These are phyloP conservation scores for Hypercompe scribonia DNA, from an alignment of 2,888 invertebrate species.

Conservation along the genomic window DNA sequence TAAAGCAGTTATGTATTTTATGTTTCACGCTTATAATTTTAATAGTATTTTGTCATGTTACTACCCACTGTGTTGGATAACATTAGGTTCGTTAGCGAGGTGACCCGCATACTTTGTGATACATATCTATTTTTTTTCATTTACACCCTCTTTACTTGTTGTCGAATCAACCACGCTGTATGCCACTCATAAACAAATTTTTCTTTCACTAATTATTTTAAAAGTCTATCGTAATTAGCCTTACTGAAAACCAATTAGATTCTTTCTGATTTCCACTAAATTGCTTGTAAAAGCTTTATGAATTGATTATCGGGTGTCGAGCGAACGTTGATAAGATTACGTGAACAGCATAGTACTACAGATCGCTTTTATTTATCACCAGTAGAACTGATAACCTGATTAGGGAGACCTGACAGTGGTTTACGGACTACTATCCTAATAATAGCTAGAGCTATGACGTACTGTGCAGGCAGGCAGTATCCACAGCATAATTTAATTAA, in stretches of 20 bases:
- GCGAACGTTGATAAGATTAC: constrained; percentile 6
- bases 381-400: constrained; percentile 7
- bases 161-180: background rate
- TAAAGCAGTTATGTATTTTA: background rate
- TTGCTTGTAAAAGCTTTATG: background rate
- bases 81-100: no score
- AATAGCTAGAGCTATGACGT: background rate
- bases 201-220: background rate
- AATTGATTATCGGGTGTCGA: constrained; percentile 6
- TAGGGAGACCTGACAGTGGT: background rate
- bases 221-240: background rate
- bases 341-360: background rate
- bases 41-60: background rate
- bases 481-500: background rate
- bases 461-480: background rate
- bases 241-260: background rate
- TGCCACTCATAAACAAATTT: background rate
- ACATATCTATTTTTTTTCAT: background rate
- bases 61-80: background rate
- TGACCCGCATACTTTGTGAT: background rate
- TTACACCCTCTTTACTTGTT: background rate
- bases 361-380: background rate
- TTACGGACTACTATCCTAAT: background rate
- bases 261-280: background rate
- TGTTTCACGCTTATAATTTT: no score